These are phyloP conservation scores for Platerodrilus igneus DNA, from an alignment of 2,888 invertebrate genomes.

Conservation along the genomic window DNA sequence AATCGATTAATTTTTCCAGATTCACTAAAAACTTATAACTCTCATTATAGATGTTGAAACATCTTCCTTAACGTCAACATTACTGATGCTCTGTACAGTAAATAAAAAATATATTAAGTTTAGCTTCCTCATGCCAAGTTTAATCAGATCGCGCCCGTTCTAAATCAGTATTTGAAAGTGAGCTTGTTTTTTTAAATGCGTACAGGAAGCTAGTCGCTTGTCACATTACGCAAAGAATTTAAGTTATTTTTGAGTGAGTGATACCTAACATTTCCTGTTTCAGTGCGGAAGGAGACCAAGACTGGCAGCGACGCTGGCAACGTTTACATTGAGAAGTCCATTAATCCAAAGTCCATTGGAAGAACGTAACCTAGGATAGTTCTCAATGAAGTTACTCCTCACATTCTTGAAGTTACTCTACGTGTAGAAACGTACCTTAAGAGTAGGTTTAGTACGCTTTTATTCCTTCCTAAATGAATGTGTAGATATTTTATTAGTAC, in stretches of 20 bases:
- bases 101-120: no score
- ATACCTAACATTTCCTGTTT: conserved; percentile 36
- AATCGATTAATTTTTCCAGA: no score
- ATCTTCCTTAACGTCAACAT: no score
- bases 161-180: conserved; percentile 13
- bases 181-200: conserved; percentile 11
- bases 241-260: conserved; percentile 30
- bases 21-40: no score
- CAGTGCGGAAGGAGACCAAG: conserved; percentile 48
- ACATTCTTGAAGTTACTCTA: conserved; percentile 14
- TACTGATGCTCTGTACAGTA: no score
- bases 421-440: no score
- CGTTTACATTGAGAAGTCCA: conserved; percentile 48
- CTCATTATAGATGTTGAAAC: no score
- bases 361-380: conserved; percentile 32
- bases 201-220: conserved; percentile 24
- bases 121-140: conserved; percentile 15
- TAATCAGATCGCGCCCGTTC: conserved; percentile 8
- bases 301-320: conserved; percentile 44
- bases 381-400: conserved; percentile 24
- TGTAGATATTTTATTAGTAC: conserved; percentile 1
- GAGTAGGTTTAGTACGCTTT: no score
- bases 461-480: conserved; percentile 11
- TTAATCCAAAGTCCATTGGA: conserved; percentile 30
- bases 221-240: conserved; percentile 22